Conservation (phyloP, 2,113 vertebrate species). For the Bos javanicus region DNA sequence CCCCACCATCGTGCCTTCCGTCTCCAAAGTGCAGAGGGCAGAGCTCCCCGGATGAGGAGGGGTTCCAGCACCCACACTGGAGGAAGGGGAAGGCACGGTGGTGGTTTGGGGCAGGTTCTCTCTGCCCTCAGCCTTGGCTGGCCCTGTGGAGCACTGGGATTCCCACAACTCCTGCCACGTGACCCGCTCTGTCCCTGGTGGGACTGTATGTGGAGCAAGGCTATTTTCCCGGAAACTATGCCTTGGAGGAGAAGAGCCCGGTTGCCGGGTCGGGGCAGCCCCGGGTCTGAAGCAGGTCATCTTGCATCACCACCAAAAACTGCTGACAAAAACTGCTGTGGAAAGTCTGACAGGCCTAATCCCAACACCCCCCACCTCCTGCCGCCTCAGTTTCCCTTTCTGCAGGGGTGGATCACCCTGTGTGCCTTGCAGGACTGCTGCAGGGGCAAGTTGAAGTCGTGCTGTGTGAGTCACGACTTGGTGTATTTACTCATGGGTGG, state of each 20-base stretch:
- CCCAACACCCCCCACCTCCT: accelerated
- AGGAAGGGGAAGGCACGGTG: no score
- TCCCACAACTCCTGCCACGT: neutral
- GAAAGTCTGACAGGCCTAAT: neutral
- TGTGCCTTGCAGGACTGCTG: neutral
- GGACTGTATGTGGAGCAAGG: accelerated
- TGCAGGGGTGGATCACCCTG: neutral
- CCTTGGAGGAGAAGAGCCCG: accelerated
- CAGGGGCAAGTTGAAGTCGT: neutral
- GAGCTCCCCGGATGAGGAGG: neutral
- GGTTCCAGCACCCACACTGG: neutral
- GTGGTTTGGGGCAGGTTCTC: neutral
- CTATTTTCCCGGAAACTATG: neutral
- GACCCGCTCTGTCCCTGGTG: neutral
- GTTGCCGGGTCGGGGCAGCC: no score
- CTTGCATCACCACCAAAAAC: neutral
- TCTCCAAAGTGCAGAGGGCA: neutral
- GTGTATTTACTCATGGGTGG: neutral
- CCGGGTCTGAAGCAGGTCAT: neutral
- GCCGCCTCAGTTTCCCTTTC: neutral
- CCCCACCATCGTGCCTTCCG: neutral
- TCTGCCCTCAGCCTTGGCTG: accelerated
- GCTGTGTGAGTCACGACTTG: neutral
- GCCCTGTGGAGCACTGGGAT: accelerated
- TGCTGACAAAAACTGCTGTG: no score